Conservation (phyloP, 2,113 vertebrate genomes). For the Sisor rabdophorus region DNA sequence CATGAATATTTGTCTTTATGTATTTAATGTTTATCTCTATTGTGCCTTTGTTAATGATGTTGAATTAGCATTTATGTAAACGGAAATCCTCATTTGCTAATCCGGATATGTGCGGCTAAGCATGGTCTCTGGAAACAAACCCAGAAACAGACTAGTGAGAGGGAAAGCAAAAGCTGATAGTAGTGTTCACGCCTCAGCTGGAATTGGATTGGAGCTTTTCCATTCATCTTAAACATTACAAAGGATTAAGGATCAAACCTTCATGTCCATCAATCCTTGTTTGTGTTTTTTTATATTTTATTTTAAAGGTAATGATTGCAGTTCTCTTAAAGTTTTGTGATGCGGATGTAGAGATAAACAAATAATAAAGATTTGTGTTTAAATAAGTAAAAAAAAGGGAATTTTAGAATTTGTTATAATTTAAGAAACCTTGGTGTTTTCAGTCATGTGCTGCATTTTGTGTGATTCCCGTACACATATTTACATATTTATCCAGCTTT, state of each 20-base stretch:
- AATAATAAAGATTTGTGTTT: not conserved
- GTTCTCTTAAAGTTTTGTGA: not conserved
- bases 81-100: constrained; percentile 5
- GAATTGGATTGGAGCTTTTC: constrained; percentile 34
- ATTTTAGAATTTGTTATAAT: not conserved
- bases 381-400: not conserved
- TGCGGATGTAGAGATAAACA: not conserved
- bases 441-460: too few species aligned
- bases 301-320: constrained; percentile 2
- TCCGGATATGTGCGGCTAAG: constrained; percentile 20
- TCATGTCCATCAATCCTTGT: not conserved
- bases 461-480: too few species aligned
- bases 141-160: not conserved
- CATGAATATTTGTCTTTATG: not conserved
- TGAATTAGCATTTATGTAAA: not conserved
- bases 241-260: constrained; percentile 18
- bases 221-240: constrained; percentile 35
- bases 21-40: not conserved
- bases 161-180: not conserved
- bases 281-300: not conserved
- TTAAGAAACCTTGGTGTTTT: not conserved
- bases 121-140: constrained; percentile 5
- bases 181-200: constrained; percentile 29
- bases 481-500: not conserved
- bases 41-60: not conserved